Conservation (phyloP, 2,113 vertebrate species). For the Trachemys scripta region DNA sequence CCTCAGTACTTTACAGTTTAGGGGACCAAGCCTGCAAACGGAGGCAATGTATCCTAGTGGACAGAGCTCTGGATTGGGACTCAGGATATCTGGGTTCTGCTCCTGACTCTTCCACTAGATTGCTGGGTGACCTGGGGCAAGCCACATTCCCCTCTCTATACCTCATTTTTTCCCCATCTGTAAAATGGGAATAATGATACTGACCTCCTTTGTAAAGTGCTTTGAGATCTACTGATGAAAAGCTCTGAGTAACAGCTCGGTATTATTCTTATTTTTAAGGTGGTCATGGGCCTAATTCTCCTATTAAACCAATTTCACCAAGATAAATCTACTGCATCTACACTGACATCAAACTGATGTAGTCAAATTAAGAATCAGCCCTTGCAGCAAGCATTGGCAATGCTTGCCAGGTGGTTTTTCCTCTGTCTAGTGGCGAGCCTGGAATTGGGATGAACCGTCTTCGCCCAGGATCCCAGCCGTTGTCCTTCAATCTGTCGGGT, state of each 20-base stretch:
- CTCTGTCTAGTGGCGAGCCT: not conserved
- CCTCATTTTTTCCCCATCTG: not conserved
- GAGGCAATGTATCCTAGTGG: not conserved
- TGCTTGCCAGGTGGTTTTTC: not conserved
- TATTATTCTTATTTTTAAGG: not conserved
- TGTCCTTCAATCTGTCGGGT: not conserved
- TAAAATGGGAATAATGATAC: not conserved
- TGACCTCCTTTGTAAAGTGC: not conserved
- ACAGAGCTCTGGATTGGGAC: not conserved
- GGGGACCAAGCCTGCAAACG: not conserved
- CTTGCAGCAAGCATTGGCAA: not conserved
- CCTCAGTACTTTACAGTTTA: not conserved
- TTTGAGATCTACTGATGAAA: not conserved
- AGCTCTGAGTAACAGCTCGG: not conserved
- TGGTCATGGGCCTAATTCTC: not conserved
- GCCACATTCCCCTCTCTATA: not conserved
- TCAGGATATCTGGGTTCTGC: not conserved
- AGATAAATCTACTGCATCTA: not conserved
- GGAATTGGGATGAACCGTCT: not conserved
- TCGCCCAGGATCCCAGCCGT: not conserved
- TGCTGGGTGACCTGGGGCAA: not conserved
- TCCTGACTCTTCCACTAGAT: not conserved
- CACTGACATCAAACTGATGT: not conserved
- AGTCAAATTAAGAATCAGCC: not conserved
- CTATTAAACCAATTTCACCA: not conserved